Conservation (phyloP, 1,140 invertebrate genomes). For the Agrilus planipennis region DNA sequence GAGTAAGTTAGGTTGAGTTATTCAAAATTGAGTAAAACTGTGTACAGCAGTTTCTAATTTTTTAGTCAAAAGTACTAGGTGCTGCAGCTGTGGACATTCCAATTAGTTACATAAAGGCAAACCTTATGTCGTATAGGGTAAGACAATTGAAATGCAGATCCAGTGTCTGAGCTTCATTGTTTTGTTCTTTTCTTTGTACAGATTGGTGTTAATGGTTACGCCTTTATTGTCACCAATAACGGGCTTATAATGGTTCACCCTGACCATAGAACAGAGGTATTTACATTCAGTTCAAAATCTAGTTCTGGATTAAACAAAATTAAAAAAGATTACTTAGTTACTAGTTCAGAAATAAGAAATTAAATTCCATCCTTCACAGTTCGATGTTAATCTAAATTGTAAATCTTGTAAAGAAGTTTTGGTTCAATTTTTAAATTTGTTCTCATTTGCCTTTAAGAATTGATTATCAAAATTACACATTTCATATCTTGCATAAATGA, state of each 20-base stretch:
- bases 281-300: too few relatives aligned
- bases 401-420: too few relatives aligned
- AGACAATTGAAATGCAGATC: too few relatives aligned
- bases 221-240: constrained; percentile 93
- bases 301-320: too few relatives aligned
- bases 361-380: too few relatives aligned
- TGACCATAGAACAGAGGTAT: constrained; percentile 72
- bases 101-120: constrained; percentile 71
- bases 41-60: constrained; percentile 4
- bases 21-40: neutral
- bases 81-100: constrained; percentile 91
- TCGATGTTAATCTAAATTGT: too few relatives aligned
- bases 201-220: constrained; percentile 92
- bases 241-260: constrained; percentile 94
- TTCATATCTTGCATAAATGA: too few relatives aligned
- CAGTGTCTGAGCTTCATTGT: constrained; percentile 6
- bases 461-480: too few relatives aligned
- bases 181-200: constrained; percentile 36
- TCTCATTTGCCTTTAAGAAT: too few relatives aligned
- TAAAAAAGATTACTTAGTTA: too few relatives aligned
- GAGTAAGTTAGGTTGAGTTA: constrained; percentile 43
- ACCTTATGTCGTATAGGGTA: constrained; percentile 79
- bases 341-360: too few relatives aligned
- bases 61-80: constrained; percentile 53
- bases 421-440: too few relatives aligned